Conservation (phyloP, 2,888 invertebrate genomes). For the Luffia ferchaultella region DNA sequence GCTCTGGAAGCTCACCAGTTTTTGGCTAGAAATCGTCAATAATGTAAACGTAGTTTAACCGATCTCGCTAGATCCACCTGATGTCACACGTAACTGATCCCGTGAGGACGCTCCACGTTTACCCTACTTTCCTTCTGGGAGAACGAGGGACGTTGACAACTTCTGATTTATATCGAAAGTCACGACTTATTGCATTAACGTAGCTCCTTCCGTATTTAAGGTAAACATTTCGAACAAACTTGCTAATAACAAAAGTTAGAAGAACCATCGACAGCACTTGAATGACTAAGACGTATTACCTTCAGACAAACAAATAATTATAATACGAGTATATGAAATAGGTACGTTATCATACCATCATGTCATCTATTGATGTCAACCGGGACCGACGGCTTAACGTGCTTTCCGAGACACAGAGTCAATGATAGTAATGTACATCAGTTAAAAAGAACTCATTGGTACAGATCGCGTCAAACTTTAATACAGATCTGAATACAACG, state of each 20-base stretch:
- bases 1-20: no score
- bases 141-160: neutral
- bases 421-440: no score
- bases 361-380: no score
- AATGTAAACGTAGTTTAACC: neutral
- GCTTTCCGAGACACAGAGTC: no score
- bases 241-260: neutral
- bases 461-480: no score
- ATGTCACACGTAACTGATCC: neutral
- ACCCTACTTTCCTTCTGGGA: neutral
- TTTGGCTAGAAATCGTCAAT: no score
- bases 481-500: no score
- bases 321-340: no score
- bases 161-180: neutral
- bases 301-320: no score
- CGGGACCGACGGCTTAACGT: no score
- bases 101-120: neutral
- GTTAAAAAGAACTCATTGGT: no score
- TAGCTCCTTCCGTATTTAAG: neutral
- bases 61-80: neutral
- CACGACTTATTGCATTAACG: neutral
- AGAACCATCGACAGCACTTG: neutral
- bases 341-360: no score
- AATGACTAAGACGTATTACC: neutral
- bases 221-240: neutral